phyloP scores from a whole-genome alignment of 2,888 invertebrate genomes.

The Drosophila kambysellisi region DNA sequence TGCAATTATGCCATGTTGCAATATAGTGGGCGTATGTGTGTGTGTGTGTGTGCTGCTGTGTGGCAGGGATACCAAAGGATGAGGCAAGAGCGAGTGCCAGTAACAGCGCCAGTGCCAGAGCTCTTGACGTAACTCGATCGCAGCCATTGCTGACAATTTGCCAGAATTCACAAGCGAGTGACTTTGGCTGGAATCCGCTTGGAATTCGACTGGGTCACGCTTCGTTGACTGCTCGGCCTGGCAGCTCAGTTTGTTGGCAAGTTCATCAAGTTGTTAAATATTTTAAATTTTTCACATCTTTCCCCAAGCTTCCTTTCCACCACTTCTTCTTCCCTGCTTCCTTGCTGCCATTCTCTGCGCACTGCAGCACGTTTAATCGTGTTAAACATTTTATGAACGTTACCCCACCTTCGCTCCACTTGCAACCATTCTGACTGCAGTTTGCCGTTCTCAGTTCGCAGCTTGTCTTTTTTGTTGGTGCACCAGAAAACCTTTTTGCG shows the following conservation, averaged over 20 bases:
- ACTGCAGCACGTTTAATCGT: conserved; percentile 75
- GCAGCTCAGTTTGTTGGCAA: conserved; percentile 41
- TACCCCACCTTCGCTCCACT: not conserved
- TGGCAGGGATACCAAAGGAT: conserved; percentile 17
- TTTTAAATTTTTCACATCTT: conserved; percentile 54
- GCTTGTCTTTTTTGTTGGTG: conserved; percentile 66
- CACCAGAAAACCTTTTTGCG: conserved; percentile 80
- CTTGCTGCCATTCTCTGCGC: conserved; percentile 9
- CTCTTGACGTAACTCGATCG: conserved; percentile 65
- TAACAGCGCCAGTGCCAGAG: not conserved
- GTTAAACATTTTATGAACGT: conserved; percentile 77
- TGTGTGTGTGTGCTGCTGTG: conserved; percentile 5
- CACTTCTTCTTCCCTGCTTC: not conserved
- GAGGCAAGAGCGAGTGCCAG: conserved; percentile 3
- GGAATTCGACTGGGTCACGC: conserved; percentile 65
- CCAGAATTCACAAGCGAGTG: conserved; percentile 62
- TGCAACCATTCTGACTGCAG: conserved; percentile 18
- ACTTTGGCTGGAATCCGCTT: conserved; percentile 57
- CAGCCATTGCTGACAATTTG: conserved; percentile 61
- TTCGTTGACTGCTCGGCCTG: conserved; percentile 55
- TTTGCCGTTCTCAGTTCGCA: conserved; percentile 12
- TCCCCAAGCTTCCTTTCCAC: conserved; percentile 7
- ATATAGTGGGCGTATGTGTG: conserved; percentile 53
- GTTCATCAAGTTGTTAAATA: conserved; percentile 73
- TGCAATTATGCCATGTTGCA: conserved; percentile 69